These are phyloP conservation scores for Aquatica leii DNA, from an alignment of 2,888 invertebrate species.

Conservation along the genomic window DNA sequence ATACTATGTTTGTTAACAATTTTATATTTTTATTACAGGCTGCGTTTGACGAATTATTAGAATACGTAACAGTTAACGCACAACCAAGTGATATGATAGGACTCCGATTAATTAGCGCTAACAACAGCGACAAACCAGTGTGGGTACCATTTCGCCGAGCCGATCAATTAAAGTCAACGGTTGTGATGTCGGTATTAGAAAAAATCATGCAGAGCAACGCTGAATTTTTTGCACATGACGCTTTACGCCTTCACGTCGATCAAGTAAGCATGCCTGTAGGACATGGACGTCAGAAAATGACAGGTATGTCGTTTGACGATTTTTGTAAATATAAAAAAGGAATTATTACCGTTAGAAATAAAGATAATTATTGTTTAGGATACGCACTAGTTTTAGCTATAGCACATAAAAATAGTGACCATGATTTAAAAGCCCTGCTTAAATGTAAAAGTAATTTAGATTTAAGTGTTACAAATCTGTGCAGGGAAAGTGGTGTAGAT, in stretches of 20 bases:
- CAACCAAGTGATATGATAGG: too few species aligned
- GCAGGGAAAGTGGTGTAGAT: neutral
- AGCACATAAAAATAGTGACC: neutral
- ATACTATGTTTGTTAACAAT: neutral
- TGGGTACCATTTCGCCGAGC: neutral
- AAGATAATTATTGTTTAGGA: neutral
- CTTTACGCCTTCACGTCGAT: neutral
- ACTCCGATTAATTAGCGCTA: too few species aligned
- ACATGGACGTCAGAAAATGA: too few species aligned
- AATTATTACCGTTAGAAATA: neutral
- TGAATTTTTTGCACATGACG: neutral
- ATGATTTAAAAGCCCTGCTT: neutral
- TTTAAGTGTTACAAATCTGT: neutral
- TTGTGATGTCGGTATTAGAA: neutral
- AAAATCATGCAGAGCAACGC: constrained; percentile 5
- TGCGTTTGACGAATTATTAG: too few species aligned
- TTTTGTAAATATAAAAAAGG: too few species aligned
- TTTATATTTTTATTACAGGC: too few species aligned
- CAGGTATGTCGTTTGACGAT: too few species aligned
- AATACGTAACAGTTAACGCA: too few species aligned
- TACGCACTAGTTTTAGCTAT: neutral
- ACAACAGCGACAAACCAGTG: neutral
- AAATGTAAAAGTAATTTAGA: neutral
- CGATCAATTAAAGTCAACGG: neutral
- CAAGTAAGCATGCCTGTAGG: neutral